These are phyloP conservation scores for Pygoscelis adeliae DNA, from an alignment of 2,113 vertebrate species.

Conservation along the genomic window DNA sequence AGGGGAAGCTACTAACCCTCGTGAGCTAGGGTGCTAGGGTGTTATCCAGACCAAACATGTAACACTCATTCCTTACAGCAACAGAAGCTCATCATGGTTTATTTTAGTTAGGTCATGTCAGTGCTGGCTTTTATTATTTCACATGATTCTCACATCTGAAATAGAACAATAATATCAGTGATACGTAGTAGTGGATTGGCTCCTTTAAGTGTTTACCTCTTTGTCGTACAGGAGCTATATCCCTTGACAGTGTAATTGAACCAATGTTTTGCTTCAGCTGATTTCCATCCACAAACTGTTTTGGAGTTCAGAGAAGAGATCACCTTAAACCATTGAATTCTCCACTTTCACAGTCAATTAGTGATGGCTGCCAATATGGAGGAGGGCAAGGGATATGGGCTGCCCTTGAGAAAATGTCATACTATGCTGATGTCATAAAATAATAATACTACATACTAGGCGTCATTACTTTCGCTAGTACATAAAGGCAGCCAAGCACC, in stretches of 20 bases:
- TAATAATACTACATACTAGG: conserved; percentile 50
- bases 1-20: background rate
- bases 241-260: conserved; percentile 25
- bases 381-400: conserved; percentile 55
- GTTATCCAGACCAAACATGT: background rate
- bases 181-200: background rate
- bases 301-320: conserved; percentile 64
- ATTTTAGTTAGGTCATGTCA: conserved; percentile 22
- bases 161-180: conserved; percentile 15
- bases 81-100: conserved; percentile 10
- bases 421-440: conserved; percentile 63
- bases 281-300: conserved; percentile 66
- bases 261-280: conserved; percentile 57
- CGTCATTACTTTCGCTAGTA: conserved; percentile 55
- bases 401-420: conserved; percentile 74
- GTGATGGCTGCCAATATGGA: conserved; percentile 65
- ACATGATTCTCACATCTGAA: conserved; percentile 37
- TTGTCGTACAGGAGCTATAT: conserved; percentile 7
- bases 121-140: conserved; percentile 41
- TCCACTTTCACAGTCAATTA: conserved; percentile 74
- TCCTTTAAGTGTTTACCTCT: conserved; percentile 46
- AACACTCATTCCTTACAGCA: background rate
- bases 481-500: conserved; percentile 65
- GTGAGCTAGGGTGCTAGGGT: background rate
- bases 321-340: conserved; percentile 66